Conservation (phyloP, 2,113 vertebrate species). For the Panurus biarmicus region DNA sequence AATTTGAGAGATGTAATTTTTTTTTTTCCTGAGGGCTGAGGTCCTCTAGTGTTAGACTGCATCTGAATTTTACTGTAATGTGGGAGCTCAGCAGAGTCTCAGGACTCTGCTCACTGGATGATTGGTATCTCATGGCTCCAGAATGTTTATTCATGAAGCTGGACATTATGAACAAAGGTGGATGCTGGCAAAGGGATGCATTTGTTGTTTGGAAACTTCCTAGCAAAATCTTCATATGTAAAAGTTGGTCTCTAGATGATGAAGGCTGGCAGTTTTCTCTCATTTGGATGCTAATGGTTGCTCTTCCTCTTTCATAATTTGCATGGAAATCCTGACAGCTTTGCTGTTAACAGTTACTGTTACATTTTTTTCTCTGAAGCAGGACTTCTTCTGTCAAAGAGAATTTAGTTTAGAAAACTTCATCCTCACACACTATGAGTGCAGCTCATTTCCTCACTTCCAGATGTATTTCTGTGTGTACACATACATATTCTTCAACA, state of each 20-base stretch:
- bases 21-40: background rate
- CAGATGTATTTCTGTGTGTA: background rate
- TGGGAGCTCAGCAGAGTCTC: background rate
- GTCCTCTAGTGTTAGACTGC: background rate
- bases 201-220: background rate
- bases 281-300: background rate
- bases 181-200: background rate
- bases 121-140: background rate
- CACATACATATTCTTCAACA: background rate
- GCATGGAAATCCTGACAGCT: background rate
- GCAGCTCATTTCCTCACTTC: background rate
- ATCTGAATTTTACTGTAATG: conserved; percentile 15
- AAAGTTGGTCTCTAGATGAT: background rate
- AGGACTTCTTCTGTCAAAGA: background rate
- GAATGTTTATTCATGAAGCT: background rate
- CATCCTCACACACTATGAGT: background rate
- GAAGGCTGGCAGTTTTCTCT: conserved; percentile 22
- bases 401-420: conserved; percentile 16
- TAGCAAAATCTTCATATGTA: conserved; percentile 6
- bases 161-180: background rate
- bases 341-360: background rate
- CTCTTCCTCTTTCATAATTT: background rate
- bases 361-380: background rate
- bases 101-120: background rate
- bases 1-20: background rate